Evolutionary conservation across 2,113 vertebrate species (phyloP).

Genomic region (Brachyhypopomus gauderio): DNA sequence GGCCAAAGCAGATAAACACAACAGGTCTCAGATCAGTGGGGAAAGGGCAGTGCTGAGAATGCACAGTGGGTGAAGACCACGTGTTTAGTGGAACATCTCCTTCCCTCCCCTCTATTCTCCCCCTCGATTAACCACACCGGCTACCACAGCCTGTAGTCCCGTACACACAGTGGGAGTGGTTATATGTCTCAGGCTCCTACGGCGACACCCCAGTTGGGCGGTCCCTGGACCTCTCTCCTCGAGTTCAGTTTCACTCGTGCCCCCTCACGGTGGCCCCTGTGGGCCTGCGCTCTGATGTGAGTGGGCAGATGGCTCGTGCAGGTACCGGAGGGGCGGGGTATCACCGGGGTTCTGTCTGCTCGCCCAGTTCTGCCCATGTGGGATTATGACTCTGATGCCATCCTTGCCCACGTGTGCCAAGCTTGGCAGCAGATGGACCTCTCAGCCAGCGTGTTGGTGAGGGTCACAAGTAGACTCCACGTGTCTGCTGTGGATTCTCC

Average conservation of each 20-base stretch:
- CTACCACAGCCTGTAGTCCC: conserved; percentile 44
- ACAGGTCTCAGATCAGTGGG: neutral
- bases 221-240: neutral
- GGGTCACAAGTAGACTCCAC: neutral
- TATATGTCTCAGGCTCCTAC: neutral
- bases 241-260: no score
- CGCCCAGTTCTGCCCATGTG: neutral
- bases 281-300: no score
- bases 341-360: neutral
- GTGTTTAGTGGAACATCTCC: neutral
- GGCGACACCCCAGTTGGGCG: neutral
- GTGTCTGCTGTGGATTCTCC: neutral
- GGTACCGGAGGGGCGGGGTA: no score
- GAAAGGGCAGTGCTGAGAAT: neutral
- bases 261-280: no score
- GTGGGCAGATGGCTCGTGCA: no score
- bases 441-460: conserved; percentile 20
- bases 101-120: no score
- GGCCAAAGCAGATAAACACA: neutral
- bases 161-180: conserved; percentile 9
- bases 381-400: neutral
- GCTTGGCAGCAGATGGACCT: conserved; percentile 5
- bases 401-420: neutral
- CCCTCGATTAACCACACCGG: conserved; percentile 31
- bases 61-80: no score